phyloP scores from a whole-genome alignment of 2,888 invertebrate species.

The Plemyria rubiginata region DNA sequence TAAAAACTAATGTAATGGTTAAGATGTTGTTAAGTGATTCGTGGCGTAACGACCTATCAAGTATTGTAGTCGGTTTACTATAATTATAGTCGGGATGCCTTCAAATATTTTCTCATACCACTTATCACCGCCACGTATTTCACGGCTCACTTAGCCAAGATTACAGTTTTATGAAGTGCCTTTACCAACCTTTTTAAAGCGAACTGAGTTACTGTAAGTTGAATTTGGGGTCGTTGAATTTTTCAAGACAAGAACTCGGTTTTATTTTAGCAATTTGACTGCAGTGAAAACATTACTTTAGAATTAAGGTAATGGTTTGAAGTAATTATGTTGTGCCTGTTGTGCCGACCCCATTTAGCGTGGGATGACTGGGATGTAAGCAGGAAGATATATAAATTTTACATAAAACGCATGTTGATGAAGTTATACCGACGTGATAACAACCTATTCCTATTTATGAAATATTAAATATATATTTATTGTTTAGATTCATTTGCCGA shows the following conservation, averaged over 20 bases:
- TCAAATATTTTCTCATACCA: slow-evolving; percentile 26
- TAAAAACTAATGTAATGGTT: too few relatives aligned
- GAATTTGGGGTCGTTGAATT: slow-evolving; percentile 18
- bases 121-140: slow-evolving; percentile 36
- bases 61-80: too few relatives aligned
- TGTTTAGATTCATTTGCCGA: too few relatives aligned
- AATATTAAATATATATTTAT: too few relatives aligned
- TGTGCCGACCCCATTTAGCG: slow-evolving; percentile 1
- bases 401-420: too few relatives aligned
- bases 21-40: too few relatives aligned
- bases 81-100: slow-evolving; percentile 10
- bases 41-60: too few relatives aligned
- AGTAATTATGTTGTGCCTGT: slow-evolving; percentile 1
- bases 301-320: background rate
- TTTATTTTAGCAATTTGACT: slow-evolving; percentile 11
- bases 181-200: slow-evolving; percentile 32
- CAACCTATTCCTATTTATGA: too few relatives aligned
- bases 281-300: background rate
- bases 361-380: too few relatives aligned
- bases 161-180: slow-evolving; percentile 41
- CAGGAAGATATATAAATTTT: background rate
- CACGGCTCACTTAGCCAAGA: slow-evolving; percentile 41
- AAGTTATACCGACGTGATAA: too few relatives aligned
- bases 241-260: slow-evolving; percentile 14
- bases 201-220: slow-evolving; percentile 28